Percentiles rank a stretch among this genome's conserved stretches.
phyloP scores from a whole-genome alignment of 2,888 invertebrate species.

The Aelia acuminata region DNA sequence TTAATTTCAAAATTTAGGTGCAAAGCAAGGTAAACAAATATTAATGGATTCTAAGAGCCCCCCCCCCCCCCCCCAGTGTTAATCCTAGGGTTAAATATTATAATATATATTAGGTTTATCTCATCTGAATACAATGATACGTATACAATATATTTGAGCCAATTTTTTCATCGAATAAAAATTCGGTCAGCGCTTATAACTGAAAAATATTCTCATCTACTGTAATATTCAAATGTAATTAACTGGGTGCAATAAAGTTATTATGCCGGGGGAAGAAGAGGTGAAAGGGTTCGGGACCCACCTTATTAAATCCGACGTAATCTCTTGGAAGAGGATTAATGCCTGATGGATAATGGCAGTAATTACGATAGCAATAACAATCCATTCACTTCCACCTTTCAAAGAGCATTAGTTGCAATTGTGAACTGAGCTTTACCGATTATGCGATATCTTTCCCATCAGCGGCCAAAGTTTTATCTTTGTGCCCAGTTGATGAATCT shows the following conservation, averaged over 20 bases:
- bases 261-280: neutral
- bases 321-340: neutral
- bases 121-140: too few relatives aligned
- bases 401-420: neutral
- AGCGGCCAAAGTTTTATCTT: neutral
- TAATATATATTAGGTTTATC: too few relatives aligned
- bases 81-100: too few relatives aligned
- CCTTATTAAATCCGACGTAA: slow-evolving; percentile 10
- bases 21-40: too few relatives aligned
- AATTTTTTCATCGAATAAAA: too few relatives aligned
- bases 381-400: neutral
- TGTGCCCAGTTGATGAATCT: neutral
- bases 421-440: neutral
- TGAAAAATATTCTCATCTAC: too few relatives aligned
- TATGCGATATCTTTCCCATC: neutral
- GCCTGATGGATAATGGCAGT: neutral
- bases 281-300: neutral
- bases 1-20: too few relatives aligned
- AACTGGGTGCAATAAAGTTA: neutral
- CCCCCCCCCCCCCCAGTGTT: too few relatives aligned
- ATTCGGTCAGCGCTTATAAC: too few relatives aligned
- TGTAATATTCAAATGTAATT: neutral
- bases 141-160: too few relatives aligned
- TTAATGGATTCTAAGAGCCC: too few relatives aligned
- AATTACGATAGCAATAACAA: neutral